A percentile compares a stretch with the other conserved stretches of the same genome.
phyloP scores from a whole-genome alignment of 2,113 vertebrate species.

The Ictidomys tridecemlineatus region DNA sequence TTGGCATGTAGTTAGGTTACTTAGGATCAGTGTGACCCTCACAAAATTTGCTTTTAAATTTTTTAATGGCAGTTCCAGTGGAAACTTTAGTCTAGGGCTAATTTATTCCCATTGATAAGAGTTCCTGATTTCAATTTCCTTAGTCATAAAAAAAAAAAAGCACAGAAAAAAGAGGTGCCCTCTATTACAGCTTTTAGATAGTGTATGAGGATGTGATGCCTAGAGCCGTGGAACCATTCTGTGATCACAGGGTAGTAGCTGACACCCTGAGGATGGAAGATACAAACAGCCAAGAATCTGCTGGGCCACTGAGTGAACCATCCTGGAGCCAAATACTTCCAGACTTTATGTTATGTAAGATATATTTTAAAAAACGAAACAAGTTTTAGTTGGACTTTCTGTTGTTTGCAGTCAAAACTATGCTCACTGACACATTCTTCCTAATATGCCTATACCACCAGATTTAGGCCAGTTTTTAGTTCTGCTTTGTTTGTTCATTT shows the following conservation, averaged over 20 bases:
- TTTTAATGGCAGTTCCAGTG: background rate
- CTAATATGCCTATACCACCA: background rate
- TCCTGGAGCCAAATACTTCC: background rate
- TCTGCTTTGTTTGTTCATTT: background rate
- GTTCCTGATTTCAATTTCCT: background rate
- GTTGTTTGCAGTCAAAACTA: background rate
- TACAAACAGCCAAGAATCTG: background rate
- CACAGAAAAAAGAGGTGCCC: background rate
- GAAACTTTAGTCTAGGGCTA: background rate
- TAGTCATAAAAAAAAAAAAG: background rate
- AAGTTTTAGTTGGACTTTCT: background rate
- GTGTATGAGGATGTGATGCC: background rate
- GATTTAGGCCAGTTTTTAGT: background rate
- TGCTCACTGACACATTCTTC: background rate
- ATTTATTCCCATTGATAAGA: background rate
- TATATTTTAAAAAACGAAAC: background rate
- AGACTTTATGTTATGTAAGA: background rate
- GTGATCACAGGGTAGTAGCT: no score
- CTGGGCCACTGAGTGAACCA: background rate
- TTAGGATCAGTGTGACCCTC: background rate
- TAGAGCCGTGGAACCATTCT: no score
- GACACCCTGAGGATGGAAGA: background rate
- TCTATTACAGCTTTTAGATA: background rate
- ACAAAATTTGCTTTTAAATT: background rate
- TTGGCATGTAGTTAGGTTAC: background rate